These are phyloP conservation scores for Microcebus lehilahytsara DNA, from an alignment of 2,113 vertebrate species.

Conservation along the genomic window DNA sequence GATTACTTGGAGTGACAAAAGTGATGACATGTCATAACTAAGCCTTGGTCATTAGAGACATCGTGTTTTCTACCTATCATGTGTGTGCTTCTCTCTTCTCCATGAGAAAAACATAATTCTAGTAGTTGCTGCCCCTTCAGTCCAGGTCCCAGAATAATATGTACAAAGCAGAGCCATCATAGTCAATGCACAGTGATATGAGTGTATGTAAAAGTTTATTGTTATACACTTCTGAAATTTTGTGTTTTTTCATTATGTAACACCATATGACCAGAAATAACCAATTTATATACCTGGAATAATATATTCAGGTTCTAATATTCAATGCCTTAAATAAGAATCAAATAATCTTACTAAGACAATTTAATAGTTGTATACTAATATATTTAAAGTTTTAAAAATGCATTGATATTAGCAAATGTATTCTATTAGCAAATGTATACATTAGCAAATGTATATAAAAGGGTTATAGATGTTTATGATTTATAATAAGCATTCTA, in stretches of 20 bases:
- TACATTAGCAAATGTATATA: not conserved
- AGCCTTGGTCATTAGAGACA: not conserved
- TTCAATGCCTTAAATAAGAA: not conserved
- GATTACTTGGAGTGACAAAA: not conserved
- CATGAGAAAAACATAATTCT: not conserved
- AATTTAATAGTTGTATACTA: not conserved
- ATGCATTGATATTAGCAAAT: not conserved
- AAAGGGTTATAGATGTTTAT: not conserved
- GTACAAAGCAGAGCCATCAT: not conserved
- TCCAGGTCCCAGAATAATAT: not conserved
- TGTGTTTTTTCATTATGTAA: not conserved
- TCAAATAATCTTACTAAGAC: not conserved
- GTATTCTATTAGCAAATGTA: not conserved
- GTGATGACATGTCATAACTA: rapidly evolving
- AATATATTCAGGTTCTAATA: not conserved
- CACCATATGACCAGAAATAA: not conserved
- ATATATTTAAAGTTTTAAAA: not conserved
- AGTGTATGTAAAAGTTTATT: not conserved
- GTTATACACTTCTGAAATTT: not conserved
- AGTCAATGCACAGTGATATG: not conserved
- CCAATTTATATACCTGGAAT: not conserved
- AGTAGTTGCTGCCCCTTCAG: not conserved
- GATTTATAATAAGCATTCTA: not conserved
- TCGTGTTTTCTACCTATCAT: not conserved
- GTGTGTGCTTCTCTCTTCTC: not conserved